Base-by-base conservation (phyloP, 1,140 invertebrate species). In the Helicoverpa armigera region DNA sequence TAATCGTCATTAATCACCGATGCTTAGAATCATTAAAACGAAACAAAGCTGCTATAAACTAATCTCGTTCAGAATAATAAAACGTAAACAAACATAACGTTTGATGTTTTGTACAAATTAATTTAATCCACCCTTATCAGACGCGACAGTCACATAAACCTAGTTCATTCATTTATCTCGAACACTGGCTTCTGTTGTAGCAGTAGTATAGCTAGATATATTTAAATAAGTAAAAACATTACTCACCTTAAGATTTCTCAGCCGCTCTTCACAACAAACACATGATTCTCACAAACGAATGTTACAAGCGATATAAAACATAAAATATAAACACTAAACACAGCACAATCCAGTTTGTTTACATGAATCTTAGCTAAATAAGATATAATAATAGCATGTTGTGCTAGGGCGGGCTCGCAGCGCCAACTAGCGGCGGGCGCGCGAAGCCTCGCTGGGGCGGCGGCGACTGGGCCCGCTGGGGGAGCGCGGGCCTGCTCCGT, bases 371-470 rank as follows among this genome's bases (percentile, higher is more conserved):
- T 85, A 87, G 88, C 82, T 88, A 89, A 89, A 90, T 88, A 91
- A 89, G 85, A 85, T 88, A 87, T 87, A 89, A 88, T 89, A 90
- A 85, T 60, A 84, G 76, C 89, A 87, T 94, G 88, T 88, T 90
- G 90, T 88, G 90, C 86, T 89, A 88, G 88, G 89, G 91, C 90
- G 90, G 92, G 87, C 89, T 89, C 88, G 77, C 85, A 88, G 92
- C 92, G 92, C 90, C 92, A 88, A 91, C 93, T 94, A 92, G 91
- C 91, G 92, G 93, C 70, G 80, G 82, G 74, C 82, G 83, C 76
- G 81, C 63, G 84, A 91, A 93, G 84, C 83, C 81, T 81, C 83
- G 85, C 81, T 84, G 87, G 91, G 92, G 90, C 89, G 87, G 90
- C 85, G 82, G 85, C 82, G 81, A 76, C 85, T 79, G 83, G 84